Evolutionary conservation across 2,113 vertebrate species (phyloP).

Genomic region (Ia io): DNA sequence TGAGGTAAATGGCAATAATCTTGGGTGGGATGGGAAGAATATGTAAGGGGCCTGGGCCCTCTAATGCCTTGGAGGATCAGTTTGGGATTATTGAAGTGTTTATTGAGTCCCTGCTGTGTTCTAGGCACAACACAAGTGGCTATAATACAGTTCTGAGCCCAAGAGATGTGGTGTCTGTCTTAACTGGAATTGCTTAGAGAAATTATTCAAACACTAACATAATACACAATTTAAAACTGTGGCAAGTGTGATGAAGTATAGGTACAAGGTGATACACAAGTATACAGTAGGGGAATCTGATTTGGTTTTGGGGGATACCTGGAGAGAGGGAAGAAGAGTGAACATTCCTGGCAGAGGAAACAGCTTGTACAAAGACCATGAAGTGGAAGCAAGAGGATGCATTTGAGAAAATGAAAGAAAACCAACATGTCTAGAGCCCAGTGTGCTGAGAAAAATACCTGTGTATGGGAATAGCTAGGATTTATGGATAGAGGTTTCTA

Average conservation of each 20-base stretch:
- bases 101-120: neutral
- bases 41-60: neutral
- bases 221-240: neutral
- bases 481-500: neutral
- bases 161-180: neutral
- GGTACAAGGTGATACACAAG: neutral
- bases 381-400: neutral
- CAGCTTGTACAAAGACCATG: neutral
- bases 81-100: neutral
- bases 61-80: neutral
- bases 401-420: constrained; percentile 42
- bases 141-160: neutral
- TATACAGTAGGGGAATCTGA: neutral
- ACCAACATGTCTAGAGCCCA: neutral
- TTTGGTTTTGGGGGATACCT: neutral
- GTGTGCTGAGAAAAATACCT: neutral
- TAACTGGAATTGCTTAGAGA: neutral
- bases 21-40: neutral
- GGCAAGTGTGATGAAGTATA: neutral
- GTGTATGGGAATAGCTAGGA: neutral
- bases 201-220: neutral
- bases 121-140: neutral
- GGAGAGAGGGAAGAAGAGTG: neutral
- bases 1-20: neutral
- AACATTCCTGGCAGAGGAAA: neutral